These are phyloP conservation scores for Dicentrarchus labrax DNA, from an alignment of 2,113 vertebrate species.

Conservation along the genomic window DNA sequence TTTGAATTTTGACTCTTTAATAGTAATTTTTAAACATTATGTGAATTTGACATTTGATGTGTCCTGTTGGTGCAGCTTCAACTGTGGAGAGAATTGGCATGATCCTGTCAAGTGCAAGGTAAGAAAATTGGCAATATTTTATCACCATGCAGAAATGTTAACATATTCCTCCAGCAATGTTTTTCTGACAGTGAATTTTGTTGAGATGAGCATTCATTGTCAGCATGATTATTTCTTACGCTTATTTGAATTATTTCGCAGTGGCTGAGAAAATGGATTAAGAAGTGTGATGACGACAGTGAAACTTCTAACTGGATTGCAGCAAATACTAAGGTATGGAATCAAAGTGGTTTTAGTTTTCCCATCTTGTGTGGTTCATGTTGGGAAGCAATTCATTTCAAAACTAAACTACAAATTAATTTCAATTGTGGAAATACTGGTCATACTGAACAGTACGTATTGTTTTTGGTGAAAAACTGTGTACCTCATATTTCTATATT, in stretches of 20 bases:
- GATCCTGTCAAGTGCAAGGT: constrained; percentile 99
- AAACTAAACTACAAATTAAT: not conserved
- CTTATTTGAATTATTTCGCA: constrained; percentile 69
- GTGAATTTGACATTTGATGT: constrained; percentile 3
- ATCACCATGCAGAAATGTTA: not conserved
- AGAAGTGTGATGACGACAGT: constrained; percentile 99
- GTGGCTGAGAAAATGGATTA: constrained; percentile 99
- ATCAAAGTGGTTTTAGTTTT: not conserved
- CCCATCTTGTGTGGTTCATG: not conserved
- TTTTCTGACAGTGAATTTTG: not conserved
- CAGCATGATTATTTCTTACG: not conserved
- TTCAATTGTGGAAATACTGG: not conserved
- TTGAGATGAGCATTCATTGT: not conserved
- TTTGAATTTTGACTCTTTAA: not conserved
- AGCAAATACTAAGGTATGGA: constrained; percentile 96
- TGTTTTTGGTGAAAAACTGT: too few species aligned
- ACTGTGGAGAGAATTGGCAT: constrained; percentile 99
- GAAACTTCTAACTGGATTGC: constrained; percentile 99
- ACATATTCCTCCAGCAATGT: not conserved
- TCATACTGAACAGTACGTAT: not conserved
- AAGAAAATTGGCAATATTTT: constrained; percentile 15
- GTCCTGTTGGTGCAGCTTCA: constrained; percentile 90
- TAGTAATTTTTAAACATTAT: not conserved
- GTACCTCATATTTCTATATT: not conserved
- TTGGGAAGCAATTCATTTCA: not conserved